Evolutionary conservation across 2,888 invertebrate species (phyloP).

Genomic region (Athalia circularis): DNA sequence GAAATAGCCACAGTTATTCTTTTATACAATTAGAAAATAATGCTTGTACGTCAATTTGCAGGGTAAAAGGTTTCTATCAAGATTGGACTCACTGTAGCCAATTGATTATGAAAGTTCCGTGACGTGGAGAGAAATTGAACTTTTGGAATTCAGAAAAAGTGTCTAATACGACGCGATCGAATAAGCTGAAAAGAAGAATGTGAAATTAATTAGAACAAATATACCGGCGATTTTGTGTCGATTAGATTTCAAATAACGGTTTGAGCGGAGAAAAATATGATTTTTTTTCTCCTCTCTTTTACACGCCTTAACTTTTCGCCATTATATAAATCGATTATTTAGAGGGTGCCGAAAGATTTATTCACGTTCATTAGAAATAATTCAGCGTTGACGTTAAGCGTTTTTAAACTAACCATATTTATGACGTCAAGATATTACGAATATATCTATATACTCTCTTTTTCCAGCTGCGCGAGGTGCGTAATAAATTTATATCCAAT

Average conservation of each 20-base stretch:
- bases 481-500: constrained; percentile 36
- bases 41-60: no score
- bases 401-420: constrained; percentile 40
- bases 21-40: no score
- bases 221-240: background rate
- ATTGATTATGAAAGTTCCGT: no score
- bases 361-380: constrained; percentile 37
- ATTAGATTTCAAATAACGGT: background rate
- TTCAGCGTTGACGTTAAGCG: constrained; percentile 35
- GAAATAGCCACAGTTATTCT: background rate
- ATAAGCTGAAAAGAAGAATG: background rate
- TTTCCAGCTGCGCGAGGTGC: background rate
- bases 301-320: constrained; percentile 20
- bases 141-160: background rate
- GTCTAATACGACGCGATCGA: background rate
- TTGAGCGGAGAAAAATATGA: constrained; percentile 6
- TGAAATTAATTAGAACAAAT: constrained; percentile 17
- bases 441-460: constrained; percentile 6
- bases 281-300: background rate
- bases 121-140: no score
- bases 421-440: constrained; percentile 26
- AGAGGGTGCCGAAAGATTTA: constrained; percentile 13
- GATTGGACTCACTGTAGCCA: no score
- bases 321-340: constrained; percentile 36
- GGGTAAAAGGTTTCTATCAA: no score